Evolutionary conservation across 2,797 vertebrate genomes (phyloP).

Genomic region (Euthynnus affinis): DNA sequence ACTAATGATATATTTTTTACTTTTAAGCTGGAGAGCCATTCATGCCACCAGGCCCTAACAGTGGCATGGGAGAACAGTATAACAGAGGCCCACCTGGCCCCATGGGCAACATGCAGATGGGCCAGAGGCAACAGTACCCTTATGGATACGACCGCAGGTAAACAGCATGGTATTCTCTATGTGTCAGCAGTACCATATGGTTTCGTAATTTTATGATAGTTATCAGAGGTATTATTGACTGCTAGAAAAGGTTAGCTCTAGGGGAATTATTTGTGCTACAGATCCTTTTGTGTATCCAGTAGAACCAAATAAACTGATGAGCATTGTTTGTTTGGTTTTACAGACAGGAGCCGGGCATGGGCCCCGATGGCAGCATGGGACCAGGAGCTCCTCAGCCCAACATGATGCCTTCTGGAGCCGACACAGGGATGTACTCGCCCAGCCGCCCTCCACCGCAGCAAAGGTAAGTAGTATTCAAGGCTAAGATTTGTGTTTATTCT

Average conservation of each 20-base stretch:
- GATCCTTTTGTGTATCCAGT: not conserved
- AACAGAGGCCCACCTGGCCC: conserved; percentile 91
- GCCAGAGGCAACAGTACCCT: conserved; percentile 95
- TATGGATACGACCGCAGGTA: conserved; percentile 98
- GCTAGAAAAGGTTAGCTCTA: not conserved
- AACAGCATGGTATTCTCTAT: not conserved
- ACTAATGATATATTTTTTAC: conserved; percentile 30
- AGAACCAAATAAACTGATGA: not conserved
- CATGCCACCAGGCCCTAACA: conserved; percentile 95
- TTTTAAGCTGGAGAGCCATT: conserved; percentile 92
- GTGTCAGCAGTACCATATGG: not conserved
- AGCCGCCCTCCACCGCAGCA: conserved; percentile 94
- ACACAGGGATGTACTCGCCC: conserved; percentile 98
- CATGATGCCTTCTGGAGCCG: conserved; percentile 95
- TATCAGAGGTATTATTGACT: not conserved
- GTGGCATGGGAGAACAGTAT: conserved; percentile 95
- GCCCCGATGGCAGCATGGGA: conserved; percentile 91
- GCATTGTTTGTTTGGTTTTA: conserved; percentile 21
- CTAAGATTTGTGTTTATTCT: not conserved
- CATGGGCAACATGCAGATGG: conserved; percentile 93
- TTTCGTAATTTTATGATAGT: not conserved
- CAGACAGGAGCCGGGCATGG: conserved; percentile 94
- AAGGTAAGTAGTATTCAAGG: conserved; percentile 72
- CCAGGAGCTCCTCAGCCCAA: conserved; percentile 91
- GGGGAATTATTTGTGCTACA: not conserved